Percentiles rank a stretch among this genome's conserved stretches.
These are phyloP conservation scores for Darevskia nairensis DNA, from an alignment of 2,797 vertebrate genomes.

Conservation along the genomic window DNA sequence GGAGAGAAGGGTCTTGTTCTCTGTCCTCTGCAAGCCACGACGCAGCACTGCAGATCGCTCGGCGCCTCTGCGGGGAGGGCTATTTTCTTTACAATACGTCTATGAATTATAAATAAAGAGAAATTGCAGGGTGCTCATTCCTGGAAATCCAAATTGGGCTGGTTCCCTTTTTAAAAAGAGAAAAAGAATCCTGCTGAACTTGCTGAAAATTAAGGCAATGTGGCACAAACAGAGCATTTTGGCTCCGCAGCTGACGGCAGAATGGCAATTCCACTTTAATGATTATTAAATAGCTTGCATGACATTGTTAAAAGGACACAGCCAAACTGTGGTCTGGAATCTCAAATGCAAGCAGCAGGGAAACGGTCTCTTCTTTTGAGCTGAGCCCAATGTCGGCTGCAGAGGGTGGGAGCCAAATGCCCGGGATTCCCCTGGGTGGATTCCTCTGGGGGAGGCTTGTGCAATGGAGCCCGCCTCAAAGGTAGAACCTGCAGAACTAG, in stretches of 20 bases:
- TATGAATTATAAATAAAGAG: constrained; percentile 43
- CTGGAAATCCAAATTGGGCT: constrained; percentile 20
- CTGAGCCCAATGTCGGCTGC: not conserved
- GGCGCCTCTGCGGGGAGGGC: not conserved
- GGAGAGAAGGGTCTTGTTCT: not conserved
- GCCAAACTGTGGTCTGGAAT: not conserved
- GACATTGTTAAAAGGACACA: not conserved
- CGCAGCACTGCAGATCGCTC: not conserved
- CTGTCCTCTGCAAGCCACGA: not conserved
- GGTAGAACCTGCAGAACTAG: too few relatives aligned
- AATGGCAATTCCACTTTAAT: constrained; percentile 3
- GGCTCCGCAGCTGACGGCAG: not conserved
- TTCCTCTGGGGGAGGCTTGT: not conserved
- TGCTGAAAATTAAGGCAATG: constrained; percentile 20
- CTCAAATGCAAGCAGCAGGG: not conserved
- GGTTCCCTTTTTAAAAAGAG: not conserved
- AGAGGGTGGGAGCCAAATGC: rapidly evolving
- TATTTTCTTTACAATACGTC: constrained; percentile 5
- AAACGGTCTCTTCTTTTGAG: not conserved
- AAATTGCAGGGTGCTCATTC: constrained; percentile 25
- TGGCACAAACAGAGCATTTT: not conserved
- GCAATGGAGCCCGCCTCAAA: too few relatives aligned
- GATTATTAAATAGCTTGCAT: not conserved
- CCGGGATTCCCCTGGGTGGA: not conserved
- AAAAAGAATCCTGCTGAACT: constrained; percentile 11